Base-by-base conservation (phyloP, 2,113 vertebrate species). In the Entosphenus tridentatus region DNA sequence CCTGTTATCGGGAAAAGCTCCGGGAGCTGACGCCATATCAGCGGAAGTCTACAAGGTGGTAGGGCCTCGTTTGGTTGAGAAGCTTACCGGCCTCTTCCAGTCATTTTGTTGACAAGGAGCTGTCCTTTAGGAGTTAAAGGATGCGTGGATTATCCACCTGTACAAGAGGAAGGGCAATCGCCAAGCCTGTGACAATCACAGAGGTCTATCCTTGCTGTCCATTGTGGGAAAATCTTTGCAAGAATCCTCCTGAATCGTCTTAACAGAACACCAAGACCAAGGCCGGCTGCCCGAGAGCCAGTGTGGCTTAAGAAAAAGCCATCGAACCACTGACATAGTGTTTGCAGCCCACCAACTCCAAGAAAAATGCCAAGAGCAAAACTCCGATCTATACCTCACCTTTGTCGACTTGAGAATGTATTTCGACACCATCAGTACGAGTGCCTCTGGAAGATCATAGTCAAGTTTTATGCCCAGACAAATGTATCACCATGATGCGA, bases 171-270 rank as follows among this genome's bases (percentile, higher is more conserved):
- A 62, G 16, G 58, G 16, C 13, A 62, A 13, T 62, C 58, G 58
- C 16, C 58, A 62, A 62, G 13, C 58, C 13, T 62, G 58, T 62
- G 58, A 62, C 58, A 62, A 62, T 8, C 58, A 5, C 16, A 62
- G 58, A 62, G 58, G 58, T 14, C 4, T 62, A 14, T 62, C 58
- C 13, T 17, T 62, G 13, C 58, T 62, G 13, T 62, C 58, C 16
- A 62, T 62, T 17, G 58, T 6, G 3, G 58, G 58, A 13, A 62
- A 62, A 62, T 62, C 58, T 62, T 62, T 17, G 16, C 58, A 13
- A 62, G 58, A 62, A 62, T 62, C 58, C 58, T 62, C 58, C 58
- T 62, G 58, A 62, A 62, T 62, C 58, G 16, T 62, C 13, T 62
- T 62, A 62, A 17, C 16, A 17, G 13, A 62, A 62, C 58, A 62